These are phyloP conservation scores for Bufo bufo DNA, from an alignment of 2,113 vertebrate species.

Conservation along the genomic window DNA sequence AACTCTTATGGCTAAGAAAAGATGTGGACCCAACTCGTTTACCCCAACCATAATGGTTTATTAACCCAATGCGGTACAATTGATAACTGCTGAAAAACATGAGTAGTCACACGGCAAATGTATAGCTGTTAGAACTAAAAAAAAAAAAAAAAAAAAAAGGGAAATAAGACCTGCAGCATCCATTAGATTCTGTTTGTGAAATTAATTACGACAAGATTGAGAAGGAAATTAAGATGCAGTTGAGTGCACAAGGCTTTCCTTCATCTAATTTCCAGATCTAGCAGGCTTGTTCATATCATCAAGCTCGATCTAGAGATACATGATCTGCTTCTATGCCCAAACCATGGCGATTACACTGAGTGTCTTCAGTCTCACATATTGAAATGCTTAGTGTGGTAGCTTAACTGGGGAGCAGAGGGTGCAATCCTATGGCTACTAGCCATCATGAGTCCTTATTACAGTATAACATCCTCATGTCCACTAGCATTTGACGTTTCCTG, in stretches of 20 bases:
- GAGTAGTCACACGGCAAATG: slow-evolving; percentile 77
- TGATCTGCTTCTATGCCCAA: not conserved
- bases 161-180: slow-evolving; percentile 66
- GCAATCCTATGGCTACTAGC: not conserved
- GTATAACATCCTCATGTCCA: not conserved
- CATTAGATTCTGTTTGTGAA: slow-evolving; percentile 83
- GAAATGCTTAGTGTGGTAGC: not conserved
- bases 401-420: not conserved
- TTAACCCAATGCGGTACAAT: slow-evolving; percentile 62
- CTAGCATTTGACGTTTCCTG: not conserved
- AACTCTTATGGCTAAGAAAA: not conserved
- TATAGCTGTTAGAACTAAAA: slow-evolving; percentile 67
- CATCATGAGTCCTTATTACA: not conserved
- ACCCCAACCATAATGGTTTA: not conserved
- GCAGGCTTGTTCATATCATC: not conserved
- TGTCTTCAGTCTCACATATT: not conserved
- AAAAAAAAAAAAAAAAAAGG: slow-evolving; percentile 50
- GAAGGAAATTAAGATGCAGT: slow-evolving; percentile 84
- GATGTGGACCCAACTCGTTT: not conserved
- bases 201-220: slow-evolving; percentile 95
- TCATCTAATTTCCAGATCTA: slow-evolving; percentile 66
- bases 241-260: slow-evolving; percentile 76
- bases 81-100: slow-evolving; percentile 68
- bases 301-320: not conserved
- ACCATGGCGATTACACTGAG: not conserved